A percentile compares a stretch with the other conserved stretches of the same genome.
These are phyloP conservation scores for Myiothlypis chrysogaster DNA, from an alignment of 2,797 vertebrate species.

Conservation along the genomic window DNA sequence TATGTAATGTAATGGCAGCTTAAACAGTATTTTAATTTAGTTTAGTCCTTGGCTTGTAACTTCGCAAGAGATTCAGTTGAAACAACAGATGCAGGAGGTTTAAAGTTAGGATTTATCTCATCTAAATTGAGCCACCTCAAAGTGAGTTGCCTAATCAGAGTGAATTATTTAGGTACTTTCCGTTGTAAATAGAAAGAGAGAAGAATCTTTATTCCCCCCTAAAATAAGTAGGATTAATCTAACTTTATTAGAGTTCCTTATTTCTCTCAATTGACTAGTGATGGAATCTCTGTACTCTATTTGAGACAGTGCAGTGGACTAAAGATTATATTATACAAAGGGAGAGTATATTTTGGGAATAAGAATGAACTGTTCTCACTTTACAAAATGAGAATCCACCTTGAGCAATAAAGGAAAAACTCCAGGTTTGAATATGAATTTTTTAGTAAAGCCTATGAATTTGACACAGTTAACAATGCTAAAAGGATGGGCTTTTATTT, in stretches of 20 bases:
- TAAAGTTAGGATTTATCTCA: not conserved
- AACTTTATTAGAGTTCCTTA: not conserved
- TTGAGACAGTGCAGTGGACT: not conserved
- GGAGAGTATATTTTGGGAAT: not conserved
- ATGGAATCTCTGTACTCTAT: not conserved
- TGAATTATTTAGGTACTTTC: not conserved
- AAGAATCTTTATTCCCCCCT: not conserved
- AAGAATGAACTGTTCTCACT: not conserved
- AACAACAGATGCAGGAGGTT: not conserved
- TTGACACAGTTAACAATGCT: not conserved
- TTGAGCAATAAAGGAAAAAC: not conserved
- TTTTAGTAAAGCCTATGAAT: not conserved
- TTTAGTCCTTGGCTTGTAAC: not conserved
- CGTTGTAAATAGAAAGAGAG: not conserved
- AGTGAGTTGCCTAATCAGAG: not conserved
- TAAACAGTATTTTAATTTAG: not conserved
- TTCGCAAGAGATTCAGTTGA: not conserved
- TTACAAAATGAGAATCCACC: not conserved
- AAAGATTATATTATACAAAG: not conserved
- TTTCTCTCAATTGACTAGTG: not conserved
- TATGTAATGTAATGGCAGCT: not conserved
- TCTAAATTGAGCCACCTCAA: not conserved
- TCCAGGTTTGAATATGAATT: not conserved
- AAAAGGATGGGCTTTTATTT: not conserved
- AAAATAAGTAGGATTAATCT: slow-evolving; percentile 5